These are phyloP conservation scores for Habropoda laboriosa DNA, from an alignment of 1,140 invertebrate species.

Conservation along the genomic window DNA sequence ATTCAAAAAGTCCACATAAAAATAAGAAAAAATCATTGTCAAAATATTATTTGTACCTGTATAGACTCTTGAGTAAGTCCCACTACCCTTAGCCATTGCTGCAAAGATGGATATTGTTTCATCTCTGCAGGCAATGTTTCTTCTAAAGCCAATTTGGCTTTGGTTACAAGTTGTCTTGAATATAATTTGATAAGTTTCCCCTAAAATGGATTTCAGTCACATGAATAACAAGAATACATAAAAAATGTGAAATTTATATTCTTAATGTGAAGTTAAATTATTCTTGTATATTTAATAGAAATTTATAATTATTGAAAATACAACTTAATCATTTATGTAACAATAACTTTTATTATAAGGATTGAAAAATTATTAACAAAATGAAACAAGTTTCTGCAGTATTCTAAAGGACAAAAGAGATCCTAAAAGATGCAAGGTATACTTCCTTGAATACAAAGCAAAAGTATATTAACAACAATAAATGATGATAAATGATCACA, in stretches of 20 bases:
- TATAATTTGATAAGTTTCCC: conserved; percentile 97
- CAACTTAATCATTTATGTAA: neutral
- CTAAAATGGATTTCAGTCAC: conserved; percentile 79
- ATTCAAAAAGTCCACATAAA: too few species aligned
- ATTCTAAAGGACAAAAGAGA: neutral
- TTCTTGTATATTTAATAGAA: neutral
- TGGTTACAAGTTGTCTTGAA: conserved; percentile 93
- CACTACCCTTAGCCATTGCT: conserved; percentile 95
- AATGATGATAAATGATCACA: neutral
- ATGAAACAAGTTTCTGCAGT: neutral
- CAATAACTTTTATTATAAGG: too few species aligned
- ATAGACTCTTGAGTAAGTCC: conserved; percentile 88
- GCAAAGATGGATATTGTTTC: conserved; percentile 87
- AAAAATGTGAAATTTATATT: neutral
- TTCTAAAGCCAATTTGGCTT: conserved; percentile 86
- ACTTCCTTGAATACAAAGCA: neutral
- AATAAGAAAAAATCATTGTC: neutral
- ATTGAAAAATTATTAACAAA: neutral
- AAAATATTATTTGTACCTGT: conserved; percentile 81
- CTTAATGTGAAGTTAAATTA: neutral
- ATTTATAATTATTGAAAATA: neutral
- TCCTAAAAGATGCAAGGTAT: neutral
- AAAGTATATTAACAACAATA: neutral
- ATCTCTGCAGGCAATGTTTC: conserved; percentile 84
- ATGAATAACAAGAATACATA: conserved; percentile 1